Conservation (phyloP, 1,140 invertebrate species). For the Lasioglossum albipes region DNA sequence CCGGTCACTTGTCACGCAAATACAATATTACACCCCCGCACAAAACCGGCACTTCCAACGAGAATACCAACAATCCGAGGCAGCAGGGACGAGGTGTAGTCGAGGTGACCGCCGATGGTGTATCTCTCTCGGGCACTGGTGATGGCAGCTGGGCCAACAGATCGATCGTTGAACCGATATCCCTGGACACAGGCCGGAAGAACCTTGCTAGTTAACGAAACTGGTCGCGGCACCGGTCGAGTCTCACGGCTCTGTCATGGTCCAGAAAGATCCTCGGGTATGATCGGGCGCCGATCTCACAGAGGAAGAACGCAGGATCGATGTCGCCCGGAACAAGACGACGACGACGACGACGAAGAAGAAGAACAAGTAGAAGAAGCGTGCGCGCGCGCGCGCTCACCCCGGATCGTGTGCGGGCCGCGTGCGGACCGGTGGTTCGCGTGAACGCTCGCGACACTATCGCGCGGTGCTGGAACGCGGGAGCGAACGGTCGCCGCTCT, state of each 20-base stretch:
- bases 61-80: constrained; percentile 42
- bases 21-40: constrained; percentile 56
- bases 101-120: constrained; percentile 18
- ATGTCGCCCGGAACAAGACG: not conserved
- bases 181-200: not conserved
- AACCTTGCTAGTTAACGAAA: not conserved
- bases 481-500: not conserved
- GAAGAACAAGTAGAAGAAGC: not conserved
- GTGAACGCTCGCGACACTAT: constrained; percentile 4
- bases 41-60: constrained; percentile 59
- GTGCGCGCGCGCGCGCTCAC: constrained; percentile 7
- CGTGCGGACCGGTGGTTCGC: no score
- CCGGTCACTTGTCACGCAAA: constrained; percentile 59
- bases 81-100: constrained; percentile 21
- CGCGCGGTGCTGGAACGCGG: not conserved
- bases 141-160: no score
- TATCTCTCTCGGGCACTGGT: constrained; percentile 37
- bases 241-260: constrained; percentile 25
- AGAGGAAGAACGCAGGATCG: constrained; percentile 13
- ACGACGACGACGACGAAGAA: no score
- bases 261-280: not conserved
- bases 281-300: constrained; percentile 16
- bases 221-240: not conserved
- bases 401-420: not conserved
- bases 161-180: constrained; percentile 1